Evolutionary conservation across 2,888 invertebrate species (phyloP), one percentile per base, ranked within the genome.

Genomic region (Yponomeuta plumbellus): DNA sequence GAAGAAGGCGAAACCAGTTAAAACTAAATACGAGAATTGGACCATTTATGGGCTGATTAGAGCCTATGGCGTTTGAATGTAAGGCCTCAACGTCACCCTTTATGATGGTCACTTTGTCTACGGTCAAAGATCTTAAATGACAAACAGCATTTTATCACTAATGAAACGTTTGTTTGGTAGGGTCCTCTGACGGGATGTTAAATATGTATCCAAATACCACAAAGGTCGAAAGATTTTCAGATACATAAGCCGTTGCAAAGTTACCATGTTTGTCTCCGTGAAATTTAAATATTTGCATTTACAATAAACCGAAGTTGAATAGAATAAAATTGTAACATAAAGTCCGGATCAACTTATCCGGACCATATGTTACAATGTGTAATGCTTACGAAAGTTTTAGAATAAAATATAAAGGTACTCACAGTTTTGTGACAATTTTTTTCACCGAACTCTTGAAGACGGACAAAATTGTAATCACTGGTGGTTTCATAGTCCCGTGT

Each of bases 401-500:
- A 5, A 52, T 17, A 13, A 17, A 17, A 34, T 34, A 8, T 1
- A 52, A 52, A 17, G 10, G 4, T 57, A 59, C 59, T 66, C 58
- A 58, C 66, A 66, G 40, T 58, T 66, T 66, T 34, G 17, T 17
- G 1, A 59, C 20, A n/a, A 66, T 20, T 39, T 39, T 61, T 23
- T 66, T 66, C n/a, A 66, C n/a, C 13, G 66, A 61, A 17, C 52
- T 22, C 26, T 66, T 66, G 1, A 66, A 17, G 8, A 66, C 44
- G 6, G 61, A 44, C 61, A 83, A 67, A 67, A 83, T 67, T 39
- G 75, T 71, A 69, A 77, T 73, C 68, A 67, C 71, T 61, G 68
- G 67, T 4, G 13, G 44, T 17, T 13, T 52, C 44, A 52, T 52
- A 17, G 44, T 52, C 17, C 8, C 11, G 3, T 13, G 11, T 44